Evolutionary conservation across 2,113 vertebrate genomes (phyloP).

Genomic region (Hemibagrus wyckioides): DNA sequence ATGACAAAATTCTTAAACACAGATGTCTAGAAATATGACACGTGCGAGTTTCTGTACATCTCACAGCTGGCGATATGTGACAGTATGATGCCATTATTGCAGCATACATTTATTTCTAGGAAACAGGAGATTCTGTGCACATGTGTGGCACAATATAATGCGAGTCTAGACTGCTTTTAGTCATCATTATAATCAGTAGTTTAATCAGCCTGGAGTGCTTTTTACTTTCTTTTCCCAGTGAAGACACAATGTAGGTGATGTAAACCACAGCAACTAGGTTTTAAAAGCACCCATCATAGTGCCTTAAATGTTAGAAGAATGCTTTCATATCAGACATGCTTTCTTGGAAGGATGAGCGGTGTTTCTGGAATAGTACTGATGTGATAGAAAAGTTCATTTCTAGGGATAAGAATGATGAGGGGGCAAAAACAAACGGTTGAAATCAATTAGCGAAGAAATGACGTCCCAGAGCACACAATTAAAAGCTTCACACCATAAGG

Average conservation of each 20-base stretch:
- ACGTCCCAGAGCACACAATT: not conserved
- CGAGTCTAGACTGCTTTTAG: not conserved
- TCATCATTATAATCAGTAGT: not conserved
- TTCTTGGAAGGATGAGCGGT: not conserved
- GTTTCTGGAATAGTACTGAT: not conserved
- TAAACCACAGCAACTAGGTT: not conserved
- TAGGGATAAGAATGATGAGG: not conserved
- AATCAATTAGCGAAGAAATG: not conserved
- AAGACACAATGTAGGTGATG: not conserved
- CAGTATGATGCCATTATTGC: too few species aligned
- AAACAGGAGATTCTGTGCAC: not conserved
- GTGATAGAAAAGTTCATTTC: not conserved
- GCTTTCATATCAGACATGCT: not conserved
- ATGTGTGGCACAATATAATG: not conserved
- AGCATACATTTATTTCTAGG: not conserved
- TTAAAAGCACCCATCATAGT: not conserved
- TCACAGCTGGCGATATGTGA: not conserved
- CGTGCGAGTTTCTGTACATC: not conserved
- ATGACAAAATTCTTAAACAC: not conserved
- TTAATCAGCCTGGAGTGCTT: not conserved
- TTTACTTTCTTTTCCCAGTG: not conserved
- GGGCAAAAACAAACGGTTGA: not conserved
- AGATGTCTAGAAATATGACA: not conserved
- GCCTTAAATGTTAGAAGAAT: not conserved
- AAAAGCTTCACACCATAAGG: constrained; percentile 13